Evolutionary conservation across 1,140 invertebrate species (phyloP).

Genomic region (Drosophila obscura): DNA sequence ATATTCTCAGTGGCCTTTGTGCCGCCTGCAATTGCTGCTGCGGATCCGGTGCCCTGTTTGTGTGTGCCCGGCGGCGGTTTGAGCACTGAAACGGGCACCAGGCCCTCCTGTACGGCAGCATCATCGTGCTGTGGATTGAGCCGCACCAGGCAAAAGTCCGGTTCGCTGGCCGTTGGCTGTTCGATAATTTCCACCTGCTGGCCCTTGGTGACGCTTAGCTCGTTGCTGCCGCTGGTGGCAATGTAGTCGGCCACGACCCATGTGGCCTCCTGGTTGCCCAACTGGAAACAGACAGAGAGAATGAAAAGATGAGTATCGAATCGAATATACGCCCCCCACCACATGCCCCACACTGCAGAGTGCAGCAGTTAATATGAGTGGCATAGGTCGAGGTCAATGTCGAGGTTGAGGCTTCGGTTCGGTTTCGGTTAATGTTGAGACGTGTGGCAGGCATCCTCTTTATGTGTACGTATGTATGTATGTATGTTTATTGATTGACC

Average conservation of each 20-base stretch:
- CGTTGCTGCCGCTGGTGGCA: slow-evolving; percentile 88
- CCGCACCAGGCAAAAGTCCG: slow-evolving; percentile 88
- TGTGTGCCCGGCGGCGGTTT: slow-evolving; percentile 89
- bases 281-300: slow-evolving; percentile 84
- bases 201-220: slow-evolving; percentile 91
- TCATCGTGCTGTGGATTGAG: slow-evolving; percentile 85
- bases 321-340: slow-evolving; percentile 4
- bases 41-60: slow-evolving; percentile 61
- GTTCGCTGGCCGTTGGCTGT: slow-evolving; percentile 85
- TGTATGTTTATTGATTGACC: slow-evolving; percentile 66
- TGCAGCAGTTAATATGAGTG: too few species aligned
- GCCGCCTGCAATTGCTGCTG: slow-evolving; percentile 12
- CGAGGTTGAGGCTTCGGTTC: too few species aligned
- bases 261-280: slow-evolving; percentile 90
- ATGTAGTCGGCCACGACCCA: slow-evolving; percentile 93
- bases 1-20: slow-evolving; percentile 61
- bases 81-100: slow-evolving; percentile 92
- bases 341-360: not conserved
- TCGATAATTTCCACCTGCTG: slow-evolving; percentile 97
- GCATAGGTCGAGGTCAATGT: slow-evolving; percentile 50
- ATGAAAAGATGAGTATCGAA: slow-evolving; percentile 33
- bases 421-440: too few species aligned
- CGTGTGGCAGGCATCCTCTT: slow-evolving; percentile 18
- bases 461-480: too few species aligned
- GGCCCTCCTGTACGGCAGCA: slow-evolving; percentile 89